Evolutionary conservation across 1,140 invertebrate genomes (phyloP).

Genomic region (Zaprionus nigranus): DNA sequence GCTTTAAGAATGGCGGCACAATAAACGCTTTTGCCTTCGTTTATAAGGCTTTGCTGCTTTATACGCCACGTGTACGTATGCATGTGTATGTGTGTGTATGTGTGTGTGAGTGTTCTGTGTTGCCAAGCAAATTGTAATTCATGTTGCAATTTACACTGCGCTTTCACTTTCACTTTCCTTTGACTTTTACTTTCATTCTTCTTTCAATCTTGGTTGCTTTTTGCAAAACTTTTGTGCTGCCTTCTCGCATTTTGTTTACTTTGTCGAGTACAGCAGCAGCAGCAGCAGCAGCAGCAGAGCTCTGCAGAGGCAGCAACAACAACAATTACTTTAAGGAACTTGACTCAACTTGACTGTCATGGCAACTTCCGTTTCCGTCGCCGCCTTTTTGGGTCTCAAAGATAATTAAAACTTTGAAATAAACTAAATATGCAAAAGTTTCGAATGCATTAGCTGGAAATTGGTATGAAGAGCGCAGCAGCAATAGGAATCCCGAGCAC

Average conservation of each 20-base stretch:
- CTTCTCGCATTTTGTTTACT: conserved; percentile 62
- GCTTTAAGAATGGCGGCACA: conserved; percentile 39
- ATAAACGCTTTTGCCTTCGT: conserved; percentile 35
- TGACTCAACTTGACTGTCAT: conserved; percentile 53
- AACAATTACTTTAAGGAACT: conserved; percentile 25
- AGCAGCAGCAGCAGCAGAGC: too few relatives aligned
- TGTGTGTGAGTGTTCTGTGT: conserved; percentile 11
- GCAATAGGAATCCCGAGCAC: conserved; percentile 19
- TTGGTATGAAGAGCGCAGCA: conserved; percentile 43
- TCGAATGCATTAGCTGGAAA: conserved; percentile 73
- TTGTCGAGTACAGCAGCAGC: conserved; percentile 41
- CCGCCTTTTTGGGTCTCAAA: conserved; percentile 52
- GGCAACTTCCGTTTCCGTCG: conserved; percentile 55
- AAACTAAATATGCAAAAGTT: conserved; percentile 79
- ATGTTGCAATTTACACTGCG: conserved; percentile 74
- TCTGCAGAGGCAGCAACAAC: too few relatives aligned
- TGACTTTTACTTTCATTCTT: conserved; percentile 25
- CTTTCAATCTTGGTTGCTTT: conserved; percentile 17
- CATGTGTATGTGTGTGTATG: background rate
- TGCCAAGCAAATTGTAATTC: conserved; percentile 66
- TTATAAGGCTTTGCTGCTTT: conserved; percentile 36
- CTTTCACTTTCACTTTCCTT: conserved; percentile 59
- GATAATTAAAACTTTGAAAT: conserved; percentile 78
- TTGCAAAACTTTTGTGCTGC: conserved; percentile 53
- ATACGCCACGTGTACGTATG: conserved; percentile 7